phyloP scores from a whole-genome alignment of 2,797 vertebrate species.

The Silurus aristotelis region DNA sequence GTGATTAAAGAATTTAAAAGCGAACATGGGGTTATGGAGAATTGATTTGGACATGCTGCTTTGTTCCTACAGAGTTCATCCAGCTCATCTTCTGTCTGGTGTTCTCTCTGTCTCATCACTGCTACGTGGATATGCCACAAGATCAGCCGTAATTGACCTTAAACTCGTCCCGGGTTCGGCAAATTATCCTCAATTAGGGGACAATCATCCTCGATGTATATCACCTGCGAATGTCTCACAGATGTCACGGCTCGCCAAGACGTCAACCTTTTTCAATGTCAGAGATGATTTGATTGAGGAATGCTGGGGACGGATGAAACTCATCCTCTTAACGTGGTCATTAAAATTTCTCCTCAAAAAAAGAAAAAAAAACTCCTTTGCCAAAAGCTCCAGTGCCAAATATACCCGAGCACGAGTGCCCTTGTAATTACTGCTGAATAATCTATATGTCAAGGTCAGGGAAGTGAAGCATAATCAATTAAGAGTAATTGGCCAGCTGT shows the following conservation, averaged over 20 bases:
- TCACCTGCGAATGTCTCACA: constrained; percentile 48
- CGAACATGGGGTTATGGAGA: not conserved
- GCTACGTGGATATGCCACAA: constrained; percentile 17
- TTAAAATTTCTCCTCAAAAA: not conserved
- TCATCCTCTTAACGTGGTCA: not conserved
- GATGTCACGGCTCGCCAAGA: constrained; percentile 37
- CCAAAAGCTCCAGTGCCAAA: constrained; percentile 30
- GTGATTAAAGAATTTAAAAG: not conserved
- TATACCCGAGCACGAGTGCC: constrained; percentile 43
- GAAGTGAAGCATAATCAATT: constrained; percentile 57
- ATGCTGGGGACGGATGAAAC: not conserved
- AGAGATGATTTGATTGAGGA: constrained; percentile 33
- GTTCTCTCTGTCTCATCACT: not conserved
- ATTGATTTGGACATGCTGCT: not conserved
- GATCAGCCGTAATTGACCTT: constrained; percentile 49
- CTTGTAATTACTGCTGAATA: constrained; percentile 51
- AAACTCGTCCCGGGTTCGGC: constrained; percentile 44
- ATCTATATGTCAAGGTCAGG: constrained; percentile 49
- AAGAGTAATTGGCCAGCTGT: constrained; percentile 67
- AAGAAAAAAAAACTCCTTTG: constrained; percentile 11
- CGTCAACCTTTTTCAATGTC: constrained; percentile 30
- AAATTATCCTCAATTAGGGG: constrained; percentile 47
- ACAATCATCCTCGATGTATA: constrained; percentile 50
- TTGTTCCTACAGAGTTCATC: not conserved
- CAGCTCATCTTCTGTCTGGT: not conserved